Evolutionary conservation across 2,888 invertebrate genomes (phyloP).

Genomic region (Melipona beecheii): DNA sequence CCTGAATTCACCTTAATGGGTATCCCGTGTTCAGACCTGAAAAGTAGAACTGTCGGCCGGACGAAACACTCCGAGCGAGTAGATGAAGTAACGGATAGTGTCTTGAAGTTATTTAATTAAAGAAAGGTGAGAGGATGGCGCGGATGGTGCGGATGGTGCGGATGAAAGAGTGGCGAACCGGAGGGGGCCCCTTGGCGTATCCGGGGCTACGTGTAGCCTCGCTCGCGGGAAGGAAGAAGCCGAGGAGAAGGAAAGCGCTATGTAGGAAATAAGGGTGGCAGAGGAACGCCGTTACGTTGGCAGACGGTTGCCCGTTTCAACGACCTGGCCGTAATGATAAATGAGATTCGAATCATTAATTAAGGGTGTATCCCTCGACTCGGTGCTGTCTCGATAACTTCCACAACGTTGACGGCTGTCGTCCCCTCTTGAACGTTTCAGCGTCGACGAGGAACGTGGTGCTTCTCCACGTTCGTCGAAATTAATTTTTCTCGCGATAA

Average conservation of each 20-base stretch:
- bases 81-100: constrained; percentile 79
- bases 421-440: constrained; percentile 58
- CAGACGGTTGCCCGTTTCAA: constrained; percentile 19
- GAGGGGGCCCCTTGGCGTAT: not conserved
- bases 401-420: constrained; percentile 42
- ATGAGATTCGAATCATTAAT: constrained; percentile 79
- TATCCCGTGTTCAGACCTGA: constrained; percentile 72
- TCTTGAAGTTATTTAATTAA: constrained; percentile 82
- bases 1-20: constrained; percentile 77
- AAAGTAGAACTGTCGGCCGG: constrained; percentile 56
- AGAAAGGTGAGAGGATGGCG: constrained; percentile 57
- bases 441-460: not conserved
- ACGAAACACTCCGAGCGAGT: constrained; percentile 58
- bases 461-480: not conserved
- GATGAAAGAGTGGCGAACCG: not conserved
- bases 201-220: constrained; percentile 19
- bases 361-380: constrained; percentile 58
- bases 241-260: not conserved
- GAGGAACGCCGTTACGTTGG: constrained; percentile 17
- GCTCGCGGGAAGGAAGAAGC: not conserved
- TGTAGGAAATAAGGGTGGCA: not conserved
- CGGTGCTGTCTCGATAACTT: constrained; percentile 42
- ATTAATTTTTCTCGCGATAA: not conserved
- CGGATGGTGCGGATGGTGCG: constrained; percentile 21
- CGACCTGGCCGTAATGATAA: constrained; percentile 71